Evolutionary conservation across 2,797 vertebrate genomes (phyloP).

Genomic region (Smutsia temminckii): DNA sequence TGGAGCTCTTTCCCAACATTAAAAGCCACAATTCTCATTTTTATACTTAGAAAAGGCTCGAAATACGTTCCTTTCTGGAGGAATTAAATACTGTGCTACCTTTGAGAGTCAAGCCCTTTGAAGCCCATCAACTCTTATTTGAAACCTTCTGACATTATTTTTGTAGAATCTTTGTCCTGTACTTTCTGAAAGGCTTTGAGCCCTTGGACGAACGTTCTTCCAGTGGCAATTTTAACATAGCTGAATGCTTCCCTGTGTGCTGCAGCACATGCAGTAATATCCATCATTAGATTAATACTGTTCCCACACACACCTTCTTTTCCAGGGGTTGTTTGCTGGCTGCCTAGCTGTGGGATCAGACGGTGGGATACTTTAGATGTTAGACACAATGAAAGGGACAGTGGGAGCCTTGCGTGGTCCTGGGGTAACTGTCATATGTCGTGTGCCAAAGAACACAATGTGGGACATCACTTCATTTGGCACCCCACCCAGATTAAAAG

Average conservation of each 20-base stretch:
- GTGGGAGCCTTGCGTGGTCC: not conserved
- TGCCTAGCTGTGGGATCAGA: not conserved
- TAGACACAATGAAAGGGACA: not conserved
- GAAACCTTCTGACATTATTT: not conserved
- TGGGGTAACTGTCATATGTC: not conserved
- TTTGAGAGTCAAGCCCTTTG: constrained; percentile 12
- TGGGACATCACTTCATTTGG: not conserved
- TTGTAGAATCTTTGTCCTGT: not conserved
- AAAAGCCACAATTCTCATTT: constrained; percentile 21
- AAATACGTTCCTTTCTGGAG: constrained; percentile 1
- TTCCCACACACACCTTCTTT: not conserved
- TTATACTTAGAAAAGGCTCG: constrained; percentile 39
- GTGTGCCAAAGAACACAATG: not conserved
- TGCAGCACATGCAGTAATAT: not conserved
- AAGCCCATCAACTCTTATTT: not conserved
- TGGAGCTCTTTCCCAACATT: not conserved
- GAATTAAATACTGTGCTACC: not conserved
- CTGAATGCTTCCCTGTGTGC: not conserved
- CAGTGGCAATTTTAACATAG: not conserved
- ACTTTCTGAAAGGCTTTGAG: constrained; percentile 45
- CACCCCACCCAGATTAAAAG: not conserved
- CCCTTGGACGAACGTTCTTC: not conserved
- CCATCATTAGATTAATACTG: not conserved
- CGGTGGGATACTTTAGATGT: not conserved
- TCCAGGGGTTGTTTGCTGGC: not conserved